A percentile compares a stretch with the other conserved stretches of the same genome.
phyloP scores from a whole-genome alignment of 92 coral and sea anemone species.

The Scolanthus callimorphus region DNA sequence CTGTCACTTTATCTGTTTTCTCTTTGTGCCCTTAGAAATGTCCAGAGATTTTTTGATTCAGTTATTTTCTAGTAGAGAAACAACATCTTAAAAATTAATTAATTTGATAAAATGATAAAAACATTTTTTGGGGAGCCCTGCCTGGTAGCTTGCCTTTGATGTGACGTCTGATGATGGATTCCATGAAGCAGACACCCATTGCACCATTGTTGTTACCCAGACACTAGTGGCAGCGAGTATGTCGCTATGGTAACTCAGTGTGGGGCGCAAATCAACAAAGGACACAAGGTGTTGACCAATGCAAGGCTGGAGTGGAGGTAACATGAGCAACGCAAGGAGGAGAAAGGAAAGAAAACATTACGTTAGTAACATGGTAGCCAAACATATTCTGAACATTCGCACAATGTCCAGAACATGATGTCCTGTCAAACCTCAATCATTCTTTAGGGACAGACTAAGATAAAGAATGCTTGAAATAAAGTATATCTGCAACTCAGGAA shows the following conservation, averaged over 20 bases:
- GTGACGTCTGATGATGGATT: slow-evolving; percentile 1
- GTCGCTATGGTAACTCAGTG: slow-evolving; percentile 10
- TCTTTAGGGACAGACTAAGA: too few species aligned
- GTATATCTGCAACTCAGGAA: too few species aligned
- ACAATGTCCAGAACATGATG: too few species aligned
- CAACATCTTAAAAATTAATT: too few species aligned
- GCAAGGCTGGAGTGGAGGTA: slow-evolving; percentile 41
- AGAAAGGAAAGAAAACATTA: slow-evolving; percentile 21
- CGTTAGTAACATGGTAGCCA: neutral
- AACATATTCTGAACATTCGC: neutral
- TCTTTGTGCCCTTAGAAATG: too few species aligned
- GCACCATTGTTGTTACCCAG: slow-evolving; percentile 28
- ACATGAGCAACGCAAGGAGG: slow-evolving; percentile 37
- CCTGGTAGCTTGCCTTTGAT: slow-evolving; percentile 28
- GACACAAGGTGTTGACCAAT: slow-evolving; percentile 20
- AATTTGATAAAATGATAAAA: neutral
- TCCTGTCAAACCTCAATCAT: too few species aligned
- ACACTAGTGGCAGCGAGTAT: slow-evolving; percentile 6
- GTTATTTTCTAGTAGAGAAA: too few species aligned
- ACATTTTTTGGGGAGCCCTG: neutral
- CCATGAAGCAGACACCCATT: neutral
- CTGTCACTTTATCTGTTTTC: too few species aligned
- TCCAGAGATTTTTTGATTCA: too few species aligned
- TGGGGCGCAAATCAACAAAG: slow-evolving; percentile 18
- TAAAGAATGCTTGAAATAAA: too few species aligned